Evolutionary conservation across 2,888 invertebrate species (phyloP), one percentile per base, ranked within the genome.

Genomic region (Lasioglossum calceatum): DNA sequence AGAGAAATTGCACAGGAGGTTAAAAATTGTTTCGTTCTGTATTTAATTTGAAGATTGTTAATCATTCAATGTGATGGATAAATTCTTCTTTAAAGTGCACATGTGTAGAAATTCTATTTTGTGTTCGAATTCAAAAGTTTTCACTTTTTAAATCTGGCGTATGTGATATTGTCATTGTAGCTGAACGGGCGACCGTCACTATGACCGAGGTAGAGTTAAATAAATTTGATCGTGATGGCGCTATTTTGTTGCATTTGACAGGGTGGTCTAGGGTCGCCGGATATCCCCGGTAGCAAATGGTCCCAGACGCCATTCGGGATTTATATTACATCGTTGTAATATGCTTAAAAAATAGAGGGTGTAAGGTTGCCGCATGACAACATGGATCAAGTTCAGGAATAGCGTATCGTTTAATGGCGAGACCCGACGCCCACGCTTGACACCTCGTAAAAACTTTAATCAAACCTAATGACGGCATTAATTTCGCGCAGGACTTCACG

Each of bases 391-490:
- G 80, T 84, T 79, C 82, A 78, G 77, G 81, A 79, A 72, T 82
- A 70, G 23, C 83, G 71, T 75, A 54, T 58, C 90, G 86, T 90
- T 90, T 92, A 92, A 93, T 93, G 91, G 91, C 88, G 89, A 87
- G 87, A 89, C 84, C 81, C 86, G 87, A 90, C 85, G 88, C 88
- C 85, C 74, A 70, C 87, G 87, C 90, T 92, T 91, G 93, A 93
- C 92, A 93, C 90, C 92, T 90, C 90, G 86, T 93, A 92, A 93
- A 93, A 93, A 92, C 84, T 93, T 93, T 93, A 92, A 93, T 93
- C 92, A 93, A 91, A 90, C 89, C 89, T 89, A 92, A 93, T 89
- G 89, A 88, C 84, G 81, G 83, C 87, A 78, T 88, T 88, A 88
- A 89, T 92, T 90, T 84, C 79, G 82, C 82, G 72, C 77, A 32